Base-by-base conservation (phyloP, 1,140 invertebrate genomes). In the Drosophila sechellia region DNA sequence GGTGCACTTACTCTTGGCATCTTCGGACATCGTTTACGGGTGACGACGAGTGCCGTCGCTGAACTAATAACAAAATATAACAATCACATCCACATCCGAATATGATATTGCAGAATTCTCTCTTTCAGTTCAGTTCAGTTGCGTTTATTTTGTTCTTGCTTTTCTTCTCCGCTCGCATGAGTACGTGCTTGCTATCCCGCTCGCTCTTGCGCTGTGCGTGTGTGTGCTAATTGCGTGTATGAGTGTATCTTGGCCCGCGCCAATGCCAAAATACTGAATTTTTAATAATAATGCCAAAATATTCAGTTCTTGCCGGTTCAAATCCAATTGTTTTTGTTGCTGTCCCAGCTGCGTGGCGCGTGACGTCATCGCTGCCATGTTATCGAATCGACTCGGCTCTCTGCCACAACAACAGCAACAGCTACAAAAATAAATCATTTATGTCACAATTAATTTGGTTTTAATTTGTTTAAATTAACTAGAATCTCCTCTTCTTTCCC, bases 11-110 rank as follows among this genome's bases (percentile, higher is more conserved):
- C 84, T 87, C 37, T 87, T 87, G 55, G 56, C 84, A 87, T 87
- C 84, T 80, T 89, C 79, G 72, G 84, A 87, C 84, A 87, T 87
- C 60, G 71, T 87, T 83, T 86, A 80, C 69, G 59, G 54, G 31
- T 46, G 52, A 55, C 39, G 70, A 39, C 22, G 45, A 74, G 70
- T 64, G 46, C 53, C 65, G 74, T 65, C 42, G 70, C 70, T 57
- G 69, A 69, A 83, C 74, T 77, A 70, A 84, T 77, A 77, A 86
- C 81, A 85, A 85, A 74, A 79, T 63, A 84, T 73, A 77, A 86
- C 77, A 85, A 85, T 80, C 59, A 42, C 37, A 34, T 34, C 54
- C 54, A 59, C 48, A 78, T 34, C 27, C 25, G 48, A 49, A 15
- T 56, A 79, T 17, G 15, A 17, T 12, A 17, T 15, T 20, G 10